phyloP scores from a whole-genome alignment of 2,888 invertebrate genomes.

The Seira ritae region DNA sequence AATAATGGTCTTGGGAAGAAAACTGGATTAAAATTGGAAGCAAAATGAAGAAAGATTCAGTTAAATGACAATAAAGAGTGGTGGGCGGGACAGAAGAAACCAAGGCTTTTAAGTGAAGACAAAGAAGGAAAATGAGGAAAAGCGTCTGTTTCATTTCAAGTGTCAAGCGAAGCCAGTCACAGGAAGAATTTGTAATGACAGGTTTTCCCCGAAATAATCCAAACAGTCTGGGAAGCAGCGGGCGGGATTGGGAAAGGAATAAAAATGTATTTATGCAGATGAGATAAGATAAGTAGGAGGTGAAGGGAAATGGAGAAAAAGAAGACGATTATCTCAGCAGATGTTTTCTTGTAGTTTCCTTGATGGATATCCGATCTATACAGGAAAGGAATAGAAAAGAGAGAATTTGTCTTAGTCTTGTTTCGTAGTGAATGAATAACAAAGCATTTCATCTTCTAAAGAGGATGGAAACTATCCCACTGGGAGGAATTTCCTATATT shows the following conservation, averaged over 20 bases:
- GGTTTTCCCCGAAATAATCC: background rate
- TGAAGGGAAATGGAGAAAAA: background rate
- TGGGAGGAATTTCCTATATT: constrained; percentile 19
- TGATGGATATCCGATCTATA: constrained; percentile 7
- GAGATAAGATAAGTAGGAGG: background rate
- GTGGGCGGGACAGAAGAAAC: background rate
- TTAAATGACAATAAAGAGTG: background rate
- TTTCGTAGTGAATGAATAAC: background rate
- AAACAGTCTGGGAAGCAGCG: background rate
- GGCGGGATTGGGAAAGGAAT: no score
- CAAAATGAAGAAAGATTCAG: no score
- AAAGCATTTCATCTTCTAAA: background rate
- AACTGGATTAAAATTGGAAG: background rate
- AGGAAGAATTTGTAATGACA: constrained; percentile 35
- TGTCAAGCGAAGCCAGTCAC: constrained; percentile 2
- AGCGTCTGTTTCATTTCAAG: constrained; percentile 20
- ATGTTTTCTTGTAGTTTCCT: constrained; percentile 15
- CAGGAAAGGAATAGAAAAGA: constrained; percentile 6
- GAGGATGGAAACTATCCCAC: constrained; percentile 15
- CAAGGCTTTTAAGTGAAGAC: constrained; percentile 1
- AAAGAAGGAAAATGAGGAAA: constrained; percentile 18
- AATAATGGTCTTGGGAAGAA: background rate
- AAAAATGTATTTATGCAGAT: no score
- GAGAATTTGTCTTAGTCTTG: background rate
- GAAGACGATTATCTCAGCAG: constrained; percentile 1